Evolutionary conservation across 2,888 invertebrate genomes (phyloP), one percentile per base, ranked within the genome.

Genomic region (Rhabditophanes sp.): DNA sequence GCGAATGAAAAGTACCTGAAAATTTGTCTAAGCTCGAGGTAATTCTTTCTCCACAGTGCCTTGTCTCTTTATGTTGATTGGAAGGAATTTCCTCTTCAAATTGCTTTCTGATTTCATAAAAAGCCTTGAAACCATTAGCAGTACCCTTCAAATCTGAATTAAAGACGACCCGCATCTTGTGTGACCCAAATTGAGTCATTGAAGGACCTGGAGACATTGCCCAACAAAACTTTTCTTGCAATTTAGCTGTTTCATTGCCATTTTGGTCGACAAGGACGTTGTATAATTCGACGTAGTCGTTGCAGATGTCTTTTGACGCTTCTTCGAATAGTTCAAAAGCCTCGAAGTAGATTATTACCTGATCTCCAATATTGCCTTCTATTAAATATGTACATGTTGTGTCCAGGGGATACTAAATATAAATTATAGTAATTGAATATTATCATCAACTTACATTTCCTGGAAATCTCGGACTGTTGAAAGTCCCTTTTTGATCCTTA

Each of bases 51-150:
- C 30, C 30, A 18, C n/a, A 17, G 12, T 24, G n/a, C 8, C 23
- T 12, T 11, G 19, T 12, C 12, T 15, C 18, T 11, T 11, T 17
- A 17, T 21, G 18, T 22, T 23, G 20, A 4, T 33, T 37, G 11
- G 23, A 28, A 1, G 59, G 56, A 5, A 59, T 46, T 27, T 56
- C 59, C 35, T 59, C 56, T 15, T 40, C 39, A 21, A 46, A 43
- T 2, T 53, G 48, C 9, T 44, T 42, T 8, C 87, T 81, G 67
- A 90, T 93, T 55, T 82, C 78, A 68, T 88, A 96, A 56, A 81
- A 75, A 9, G 88, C 93, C 67, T 84, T 85, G 69, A 96, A 96
- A 17, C 93, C 93, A 56, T 84, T 85, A 49, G 79, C 82, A 30
- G 87, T 84, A 37, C 78, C 78, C 49, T 79, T 78, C 18, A 75